A percentile compares a stretch with the other conserved stretches of the same genome.
phyloP scores from a whole-genome alignment of 2,888 invertebrate genomes.

The Eucera pruinosa region DNA sequence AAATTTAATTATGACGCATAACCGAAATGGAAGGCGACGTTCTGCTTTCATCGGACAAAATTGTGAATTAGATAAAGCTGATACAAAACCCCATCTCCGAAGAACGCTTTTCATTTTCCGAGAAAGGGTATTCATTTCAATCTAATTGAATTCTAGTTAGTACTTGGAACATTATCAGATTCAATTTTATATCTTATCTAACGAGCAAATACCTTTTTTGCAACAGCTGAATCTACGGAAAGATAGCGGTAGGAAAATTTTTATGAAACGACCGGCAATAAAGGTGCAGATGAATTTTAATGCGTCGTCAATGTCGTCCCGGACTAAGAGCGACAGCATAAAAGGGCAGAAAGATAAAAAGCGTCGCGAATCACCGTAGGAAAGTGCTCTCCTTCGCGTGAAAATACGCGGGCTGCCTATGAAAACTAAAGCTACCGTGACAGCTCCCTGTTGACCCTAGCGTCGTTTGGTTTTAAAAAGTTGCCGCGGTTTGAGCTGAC shows the following conservation, averaged over 20 bases:
- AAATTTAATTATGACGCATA: constrained; percentile 66
- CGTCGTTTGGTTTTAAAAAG: constrained; percentile 59
- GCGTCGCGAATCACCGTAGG: constrained; percentile 53
- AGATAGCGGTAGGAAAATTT: constrained; percentile 16
- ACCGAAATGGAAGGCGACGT: constrained; percentile 43
- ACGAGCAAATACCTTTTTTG: background rate
- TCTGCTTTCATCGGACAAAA: constrained; percentile 31
- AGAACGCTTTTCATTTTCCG: background rate
- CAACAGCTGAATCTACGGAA: background rate
- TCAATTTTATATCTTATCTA: constrained; percentile 1
- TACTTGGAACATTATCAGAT: background rate
- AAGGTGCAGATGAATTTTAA: constrained; percentile 59
- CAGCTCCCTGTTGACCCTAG: constrained; percentile 50
- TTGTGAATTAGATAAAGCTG: constrained; percentile 35
- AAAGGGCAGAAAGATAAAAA: constrained; percentile 55
- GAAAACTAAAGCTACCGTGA: constrained; percentile 60
- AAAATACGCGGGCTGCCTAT: constrained; percentile 29
- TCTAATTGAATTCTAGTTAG: background rate
- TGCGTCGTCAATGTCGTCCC: constrained; percentile 47
- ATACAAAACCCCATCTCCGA: background rate
- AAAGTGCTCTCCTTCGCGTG: constrained; percentile 57
- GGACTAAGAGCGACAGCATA: constrained; percentile 58
- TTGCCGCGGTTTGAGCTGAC: constrained; percentile 32
- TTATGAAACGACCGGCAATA: constrained; percentile 31
- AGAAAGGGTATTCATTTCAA: background rate